Evolutionary conservation across 2,888 invertebrate species (phyloP).

Genomic region (Diaprepes abbreviatus): DNA sequence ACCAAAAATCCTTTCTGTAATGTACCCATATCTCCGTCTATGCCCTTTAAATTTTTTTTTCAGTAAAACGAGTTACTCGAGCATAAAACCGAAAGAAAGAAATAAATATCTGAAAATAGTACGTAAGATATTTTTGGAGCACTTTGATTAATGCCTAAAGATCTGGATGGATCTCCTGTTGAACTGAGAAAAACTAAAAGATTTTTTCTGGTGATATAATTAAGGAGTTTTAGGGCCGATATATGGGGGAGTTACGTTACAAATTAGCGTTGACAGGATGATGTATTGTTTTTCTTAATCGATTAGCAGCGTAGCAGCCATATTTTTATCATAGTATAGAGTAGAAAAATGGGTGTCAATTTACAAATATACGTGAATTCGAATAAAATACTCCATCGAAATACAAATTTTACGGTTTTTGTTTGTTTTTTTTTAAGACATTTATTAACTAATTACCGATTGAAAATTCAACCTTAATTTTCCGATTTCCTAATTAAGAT

Average conservation of each 20-base stretch:
- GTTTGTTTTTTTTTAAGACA: too few species aligned
- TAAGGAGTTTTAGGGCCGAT: background rate
- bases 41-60: background rate
- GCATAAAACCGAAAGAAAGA: slow-evolving; percentile 27
- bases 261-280: slow-evolving; percentile 11
- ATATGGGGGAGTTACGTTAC: background rate
- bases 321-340: too few species aligned
- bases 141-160: slow-evolving; percentile 38
- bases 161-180: slow-evolving; percentile 33
- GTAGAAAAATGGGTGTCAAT: too few species aligned
- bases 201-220: slow-evolving; percentile 16
- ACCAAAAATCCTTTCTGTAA: too few species aligned
- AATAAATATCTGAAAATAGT: slow-evolving; percentile 40
- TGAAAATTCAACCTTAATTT: too few species aligned
- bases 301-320: too few species aligned
- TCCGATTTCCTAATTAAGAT: too few species aligned
- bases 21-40: background rate
- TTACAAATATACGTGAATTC: too few species aligned
- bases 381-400: too few species aligned
- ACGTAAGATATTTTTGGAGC: slow-evolving; percentile 28
- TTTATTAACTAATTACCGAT: too few species aligned
- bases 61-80: slow-evolving; percentile 6
- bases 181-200: slow-evolving; percentile 10
- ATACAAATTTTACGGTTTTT: too few species aligned
- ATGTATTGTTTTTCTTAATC: background rate